Percentiles rank a stretch among this genome's conserved stretches.
Conservation (phyloP, 2,888 invertebrate genomes). For the Aelia acuminata region DNA sequence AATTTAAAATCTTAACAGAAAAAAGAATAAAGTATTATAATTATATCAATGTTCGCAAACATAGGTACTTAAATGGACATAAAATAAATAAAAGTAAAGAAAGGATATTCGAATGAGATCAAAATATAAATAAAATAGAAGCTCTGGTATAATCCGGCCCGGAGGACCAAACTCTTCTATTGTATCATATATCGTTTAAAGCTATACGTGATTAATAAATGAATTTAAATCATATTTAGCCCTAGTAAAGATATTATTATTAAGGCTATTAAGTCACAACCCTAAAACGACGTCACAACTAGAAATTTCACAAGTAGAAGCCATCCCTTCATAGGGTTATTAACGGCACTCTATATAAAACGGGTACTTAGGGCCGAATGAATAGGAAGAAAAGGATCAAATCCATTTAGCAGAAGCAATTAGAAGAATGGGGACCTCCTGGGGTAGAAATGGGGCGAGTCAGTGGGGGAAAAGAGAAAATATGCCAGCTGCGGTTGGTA, state of each 20-base stretch:
- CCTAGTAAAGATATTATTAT: neutral
- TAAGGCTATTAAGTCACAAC: neutral
- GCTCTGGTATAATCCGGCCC: too few species aligned
- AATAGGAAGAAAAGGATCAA: neutral
- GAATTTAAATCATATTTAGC: neutral
- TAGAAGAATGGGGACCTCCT: slow-evolving; percentile 3
- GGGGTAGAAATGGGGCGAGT: neutral
- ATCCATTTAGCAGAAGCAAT: slow-evolving; percentile 28
- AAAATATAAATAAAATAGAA: too few species aligned
- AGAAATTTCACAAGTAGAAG: neutral
- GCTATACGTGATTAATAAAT: too few species aligned
- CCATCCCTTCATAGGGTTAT: slow-evolving; percentile 2
- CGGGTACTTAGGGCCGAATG: neutral
- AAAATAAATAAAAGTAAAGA: too few species aligned
- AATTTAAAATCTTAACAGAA: too few species aligned
- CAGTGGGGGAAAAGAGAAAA: slow-evolving; percentile 24
- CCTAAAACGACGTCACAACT: neutral
- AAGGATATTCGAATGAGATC: too few species aligned
- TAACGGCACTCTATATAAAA: neutral
- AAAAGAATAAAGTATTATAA: too few species aligned
- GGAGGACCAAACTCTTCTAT: too few species aligned
- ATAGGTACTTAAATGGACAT: too few species aligned
- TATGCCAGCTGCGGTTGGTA: slow-evolving; percentile 10
- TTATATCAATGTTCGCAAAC: too few species aligned
- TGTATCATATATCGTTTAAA: too few species aligned